phyloP scores from a whole-genome alignment of 2,113 vertebrate species.

The Riparia riparia region DNA sequence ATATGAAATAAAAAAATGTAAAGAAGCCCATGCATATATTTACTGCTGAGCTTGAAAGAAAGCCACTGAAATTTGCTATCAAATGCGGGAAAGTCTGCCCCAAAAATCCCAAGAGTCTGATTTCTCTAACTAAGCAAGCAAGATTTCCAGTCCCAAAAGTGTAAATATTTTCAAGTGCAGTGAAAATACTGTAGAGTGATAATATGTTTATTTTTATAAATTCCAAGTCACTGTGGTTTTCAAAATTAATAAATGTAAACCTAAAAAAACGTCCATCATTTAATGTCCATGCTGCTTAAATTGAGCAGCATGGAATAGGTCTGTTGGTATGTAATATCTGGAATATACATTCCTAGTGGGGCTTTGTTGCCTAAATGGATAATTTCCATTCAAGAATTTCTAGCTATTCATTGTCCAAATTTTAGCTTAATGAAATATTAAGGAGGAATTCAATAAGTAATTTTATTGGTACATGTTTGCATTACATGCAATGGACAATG shows the following conservation, averaged over 20 bases:
- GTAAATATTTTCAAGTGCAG: neutral
- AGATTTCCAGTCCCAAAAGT: neutral
- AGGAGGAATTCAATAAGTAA: neutral
- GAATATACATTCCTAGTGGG: neutral
- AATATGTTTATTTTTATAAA: neutral
- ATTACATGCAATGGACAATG: neutral
- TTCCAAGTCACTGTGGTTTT: neutral
- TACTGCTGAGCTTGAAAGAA: conserved; percentile 1
- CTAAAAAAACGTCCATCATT: neutral
- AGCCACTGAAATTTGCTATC: neutral
- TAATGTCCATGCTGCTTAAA: neutral
- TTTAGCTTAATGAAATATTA: neutral
- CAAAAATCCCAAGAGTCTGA: neutral
- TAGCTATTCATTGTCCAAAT: neutral
- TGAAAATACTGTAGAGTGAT: neutral
- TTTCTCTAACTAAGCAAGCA: neutral
- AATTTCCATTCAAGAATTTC: neutral
- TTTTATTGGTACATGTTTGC: neutral
- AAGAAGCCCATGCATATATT: conserved; percentile 16
- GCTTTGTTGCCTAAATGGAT: neutral
- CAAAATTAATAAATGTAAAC: neutral
- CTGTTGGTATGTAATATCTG: neutral
- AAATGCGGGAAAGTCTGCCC: neutral
- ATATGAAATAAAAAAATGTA: neutral
- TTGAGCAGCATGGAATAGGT: neutral